Base-by-base conservation (phyloP, 2,888 invertebrate species). In the Anticlea derivata region DNA sequence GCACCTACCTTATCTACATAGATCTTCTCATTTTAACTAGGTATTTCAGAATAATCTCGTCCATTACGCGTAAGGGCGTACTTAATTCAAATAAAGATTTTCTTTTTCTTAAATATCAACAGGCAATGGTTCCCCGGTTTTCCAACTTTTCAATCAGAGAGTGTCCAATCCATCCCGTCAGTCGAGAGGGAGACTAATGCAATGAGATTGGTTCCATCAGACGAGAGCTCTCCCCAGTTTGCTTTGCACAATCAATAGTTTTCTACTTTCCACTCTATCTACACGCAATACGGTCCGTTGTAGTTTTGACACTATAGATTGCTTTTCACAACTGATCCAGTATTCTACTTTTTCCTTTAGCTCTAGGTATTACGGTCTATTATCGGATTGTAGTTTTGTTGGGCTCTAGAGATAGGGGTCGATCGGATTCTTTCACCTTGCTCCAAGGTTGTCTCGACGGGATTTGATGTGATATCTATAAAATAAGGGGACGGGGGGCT, bases 351-450 rank as follows among this genome's bases (percentile, higher is more conserved):
- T 29, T 7, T 2, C 7, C 22, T 26, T 26, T 52, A 47, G 48
- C 33, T 39, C 38, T 17, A 38, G 41, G 41, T 33, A 11, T 8
- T 43, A 52, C 10, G 37, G 43, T 49, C 12, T 6, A 35, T 12
- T 35, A n/a, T 57, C 24, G 45, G n/a, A 2, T 27, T 40, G 30
- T 13, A 17, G 10, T 24, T 44, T 8, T 34, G 12, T n/a, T 31
- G 8, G 8, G 10, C 7, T 63, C 61, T 64, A 57, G 53, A 24
- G 45, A 55, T 54, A 29, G 55, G 60, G 61, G 60, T 61, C 43
- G 38, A 60, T 47, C 52, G 55, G 61, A 53, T 65, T 60, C 34
- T 57, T 54, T 50, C 51, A 58, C 50, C 63, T 54, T 54, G 45
- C 49, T 44, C 45, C 56, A 58, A 55, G 64, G 61, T 58, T 61